A percentile compares a stretch with the other conserved stretches of the same genome.
phyloP scores from a whole-genome alignment of 2,888 invertebrate genomes.

The Andrena praecox region DNA sequence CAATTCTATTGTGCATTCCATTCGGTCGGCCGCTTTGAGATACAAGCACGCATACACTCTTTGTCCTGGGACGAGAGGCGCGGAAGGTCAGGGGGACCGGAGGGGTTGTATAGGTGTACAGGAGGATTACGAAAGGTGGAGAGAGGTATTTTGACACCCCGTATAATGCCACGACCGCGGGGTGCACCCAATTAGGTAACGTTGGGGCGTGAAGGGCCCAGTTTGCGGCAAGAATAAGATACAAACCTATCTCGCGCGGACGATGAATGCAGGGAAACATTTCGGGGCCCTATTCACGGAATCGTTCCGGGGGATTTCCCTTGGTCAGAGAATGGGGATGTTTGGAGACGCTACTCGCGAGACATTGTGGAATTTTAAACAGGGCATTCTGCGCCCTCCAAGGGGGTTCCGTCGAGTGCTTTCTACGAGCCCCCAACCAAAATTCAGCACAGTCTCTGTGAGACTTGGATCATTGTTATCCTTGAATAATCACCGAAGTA shows the following conservation, averaged over 20 bases:
- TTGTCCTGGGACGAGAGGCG: constrained; percentile 58
- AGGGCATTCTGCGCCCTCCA: neutral
- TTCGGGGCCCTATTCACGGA: constrained; percentile 29
- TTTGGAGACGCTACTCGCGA: constrained; percentile 17
- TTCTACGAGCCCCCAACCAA: neutral
- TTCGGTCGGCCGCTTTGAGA: constrained; percentile 80
- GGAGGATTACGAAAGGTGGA: constrained; percentile 66
- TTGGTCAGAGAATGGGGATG: constrained; percentile 15
- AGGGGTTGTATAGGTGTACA: constrained; percentile 54
- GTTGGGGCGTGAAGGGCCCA: constrained; percentile 75
- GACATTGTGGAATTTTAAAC: constrained; percentile 32
- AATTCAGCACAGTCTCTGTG: neutral
- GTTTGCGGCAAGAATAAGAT: constrained; percentile 73
- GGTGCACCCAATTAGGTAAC: constrained; percentile 84
- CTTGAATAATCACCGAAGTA: neutral
- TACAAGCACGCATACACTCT: constrained; percentile 74
- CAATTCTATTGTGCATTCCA: constrained; percentile 78
- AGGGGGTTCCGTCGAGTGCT: neutral
- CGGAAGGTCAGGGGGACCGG: constrained; percentile 51
- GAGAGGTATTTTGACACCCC: constrained; percentile 84
- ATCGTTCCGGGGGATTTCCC: constrained; percentile 36
- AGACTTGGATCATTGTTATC: neutral
- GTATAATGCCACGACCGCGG: constrained; percentile 82
- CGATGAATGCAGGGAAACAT: constrained; percentile 57
- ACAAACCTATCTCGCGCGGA: constrained; percentile 75